These are phyloP conservation scores for Blastobasis lacticolella DNA, from an alignment of 2,888 invertebrate genomes.

Conservation along the genomic window DNA sequence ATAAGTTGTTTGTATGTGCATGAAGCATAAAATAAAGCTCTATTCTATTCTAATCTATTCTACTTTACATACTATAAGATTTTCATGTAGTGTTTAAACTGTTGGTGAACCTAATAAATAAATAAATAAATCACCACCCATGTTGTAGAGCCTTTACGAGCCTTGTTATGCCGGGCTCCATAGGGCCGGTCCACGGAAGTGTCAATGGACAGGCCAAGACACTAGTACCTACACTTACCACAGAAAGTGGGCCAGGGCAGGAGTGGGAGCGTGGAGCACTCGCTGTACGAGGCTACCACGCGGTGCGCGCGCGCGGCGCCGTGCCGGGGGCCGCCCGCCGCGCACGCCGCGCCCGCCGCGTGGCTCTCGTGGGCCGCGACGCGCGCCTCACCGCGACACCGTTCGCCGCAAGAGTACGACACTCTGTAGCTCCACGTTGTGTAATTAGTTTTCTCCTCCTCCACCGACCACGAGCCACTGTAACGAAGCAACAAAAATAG, in stretches of 20 bases:
- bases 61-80: too few relatives aligned
- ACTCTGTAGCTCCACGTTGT: slow-evolving; percentile 40
- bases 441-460: slow-evolving; percentile 39
- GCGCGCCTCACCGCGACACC: slow-evolving; percentile 30
- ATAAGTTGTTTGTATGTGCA: too few relatives aligned
- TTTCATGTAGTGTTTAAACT: too few relatives aligned
- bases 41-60: too few relatives aligned
- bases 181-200: too few relatives aligned
- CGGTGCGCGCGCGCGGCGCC: slow-evolving; percentile 14
- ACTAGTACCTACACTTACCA: slow-evolving; percentile 15
- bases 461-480: slow-evolving; percentile 36
- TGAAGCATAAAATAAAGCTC: too few relatives aligned
- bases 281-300: slow-evolving; percentile 17
- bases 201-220: too few relatives aligned
- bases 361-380: slow-evolving; percentile 19
- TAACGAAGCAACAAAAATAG: background rate
- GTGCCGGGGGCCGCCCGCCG: slow-evolving; percentile 15
- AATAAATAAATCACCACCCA: too few relatives aligned
- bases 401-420: slow-evolving; percentile 34
- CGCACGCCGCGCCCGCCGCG: slow-evolving; percentile 25
- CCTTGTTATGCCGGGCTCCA: too few relatives aligned
- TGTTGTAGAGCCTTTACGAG: too few relatives aligned
- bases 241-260: slow-evolving; percentile 28
- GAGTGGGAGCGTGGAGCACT: slow-evolving; percentile 26
- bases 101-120: too few relatives aligned